These are phyloP conservation scores for Uria aalge DNA, from an alignment of 2,113 vertebrate species.

Conservation along the genomic window DNA sequence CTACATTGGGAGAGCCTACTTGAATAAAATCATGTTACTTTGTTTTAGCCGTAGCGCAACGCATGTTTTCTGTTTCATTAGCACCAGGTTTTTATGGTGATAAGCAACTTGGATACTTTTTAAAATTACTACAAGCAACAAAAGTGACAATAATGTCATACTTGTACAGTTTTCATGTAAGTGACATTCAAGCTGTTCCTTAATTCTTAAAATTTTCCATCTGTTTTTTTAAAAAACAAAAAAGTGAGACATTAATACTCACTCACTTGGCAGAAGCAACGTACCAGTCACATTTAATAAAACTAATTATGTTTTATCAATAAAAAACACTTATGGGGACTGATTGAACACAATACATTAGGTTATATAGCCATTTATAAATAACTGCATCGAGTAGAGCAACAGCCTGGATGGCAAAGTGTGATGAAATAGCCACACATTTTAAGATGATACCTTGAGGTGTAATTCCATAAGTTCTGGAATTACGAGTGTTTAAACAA, in stretches of 20 bases:
- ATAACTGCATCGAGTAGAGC: neutral
- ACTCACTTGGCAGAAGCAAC: neutral
- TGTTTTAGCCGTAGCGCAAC: neutral
- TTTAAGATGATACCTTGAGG: neutral
- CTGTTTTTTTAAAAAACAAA: neutral
- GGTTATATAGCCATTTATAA: neutral
- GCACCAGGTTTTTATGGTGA: neutral
- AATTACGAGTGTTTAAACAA: neutral
- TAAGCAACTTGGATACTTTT: neutral
- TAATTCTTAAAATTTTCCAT: constrained; percentile 39
- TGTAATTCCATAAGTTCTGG: neutral
- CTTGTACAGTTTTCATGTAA: neutral
- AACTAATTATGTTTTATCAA: constrained; percentile 36
- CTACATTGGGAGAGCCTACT: neutral
- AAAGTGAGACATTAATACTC: neutral
- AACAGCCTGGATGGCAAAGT: neutral
- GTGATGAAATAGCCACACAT: neutral
- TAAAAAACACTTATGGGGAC: neutral
- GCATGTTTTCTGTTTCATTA: neutral
- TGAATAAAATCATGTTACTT: neutral
- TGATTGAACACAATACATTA: neutral
- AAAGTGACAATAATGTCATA: constrained; percentile 38
- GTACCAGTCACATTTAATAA: constrained; percentile 26
- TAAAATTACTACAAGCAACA: neutral
- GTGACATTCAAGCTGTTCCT: constrained; percentile 52